Base-by-base conservation (phyloP, 2,888 invertebrate species). In the Volucella inanis region DNA sequence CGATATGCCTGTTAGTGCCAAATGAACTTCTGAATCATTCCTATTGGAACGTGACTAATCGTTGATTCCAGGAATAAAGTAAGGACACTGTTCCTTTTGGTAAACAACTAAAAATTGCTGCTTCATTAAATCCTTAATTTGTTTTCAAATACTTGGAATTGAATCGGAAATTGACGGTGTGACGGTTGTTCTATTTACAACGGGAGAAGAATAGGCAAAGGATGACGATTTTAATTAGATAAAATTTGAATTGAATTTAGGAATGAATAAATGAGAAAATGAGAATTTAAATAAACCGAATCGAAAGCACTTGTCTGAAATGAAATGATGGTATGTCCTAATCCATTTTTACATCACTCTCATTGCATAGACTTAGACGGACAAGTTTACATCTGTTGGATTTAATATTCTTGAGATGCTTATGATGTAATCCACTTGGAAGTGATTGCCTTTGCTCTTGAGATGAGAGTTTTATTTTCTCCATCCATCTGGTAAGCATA, bases 11-110 rank as follows among this genome's bases (percentile, higher is more conserved):
- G 6, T 31, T 31, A 31, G 31, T 31, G 47, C 39, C 77, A 62
- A 61, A 54, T 55, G 67, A 64, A 78, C 45, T 50, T 52, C 47
- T 65, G 75, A 75, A 65, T 75, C 79, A 79, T 68, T 31, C 75
- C 55, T 54, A 49, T 18, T 38, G 71, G 31, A 57, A 84, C 80
- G 84, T 84, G 84, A 84, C 84, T 71, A 80, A 75, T 84, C 55
- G 70, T 1, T 67, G 49, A 67, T 84, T 84, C 84, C 38, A 50
- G 71, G 75, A 84, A 84, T 84, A 70, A 71, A 47, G 18, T 45
- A 49, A 71, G 61, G 67, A 75, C 74, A 43, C 8, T 50, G 41
- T 77, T 12, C 39, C 22, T 55, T 52, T 41, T 45, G 61, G 59
- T 49, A 41, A 70, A 57, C 43, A 65, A 75, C 57, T 75, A 65